Conservation (phyloP, 1,140 invertebrate genomes). For the Rhyacophila brunnea region DNA sequence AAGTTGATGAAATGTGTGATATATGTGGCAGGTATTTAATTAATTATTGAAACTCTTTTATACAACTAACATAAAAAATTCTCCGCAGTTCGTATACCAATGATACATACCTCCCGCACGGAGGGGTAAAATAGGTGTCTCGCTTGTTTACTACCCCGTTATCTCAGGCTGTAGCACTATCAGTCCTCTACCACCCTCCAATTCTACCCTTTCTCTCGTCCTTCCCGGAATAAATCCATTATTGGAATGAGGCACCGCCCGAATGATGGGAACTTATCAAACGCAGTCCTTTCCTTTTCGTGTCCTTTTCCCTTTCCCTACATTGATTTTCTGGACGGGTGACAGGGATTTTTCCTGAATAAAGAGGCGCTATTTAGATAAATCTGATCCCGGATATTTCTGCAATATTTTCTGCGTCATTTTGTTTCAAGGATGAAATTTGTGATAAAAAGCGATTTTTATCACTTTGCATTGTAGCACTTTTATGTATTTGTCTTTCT, state of each 20-base stretch:
- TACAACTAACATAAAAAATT: too few relatives aligned
- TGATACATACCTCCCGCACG: background rate
- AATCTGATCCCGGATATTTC: constrained; percentile 13
- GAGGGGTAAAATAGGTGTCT: background rate
- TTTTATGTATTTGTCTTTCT: too few relatives aligned
- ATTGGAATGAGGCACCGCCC: constrained; percentile 23
- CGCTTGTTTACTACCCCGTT: constrained; percentile 21
- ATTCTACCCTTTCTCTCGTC: background rate
- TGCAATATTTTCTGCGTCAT: background rate
- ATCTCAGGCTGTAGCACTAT: constrained; percentile 10
- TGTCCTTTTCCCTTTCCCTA: constrained; percentile 3
- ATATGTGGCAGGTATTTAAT: too few relatives aligned
- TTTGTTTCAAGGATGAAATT: too few relatives aligned
- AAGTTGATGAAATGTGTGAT: too few relatives aligned
- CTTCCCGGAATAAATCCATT: constrained; percentile 26
- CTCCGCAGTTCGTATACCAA: too few relatives aligned
- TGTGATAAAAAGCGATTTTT: too few relatives aligned
- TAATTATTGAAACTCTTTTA: too few relatives aligned
- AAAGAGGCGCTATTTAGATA: constrained; percentile 18
- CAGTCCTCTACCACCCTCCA: background rate
- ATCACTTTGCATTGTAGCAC: too few relatives aligned
- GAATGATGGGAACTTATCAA: constrained; percentile 21
- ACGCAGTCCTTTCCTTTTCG: constrained; percentile 8
- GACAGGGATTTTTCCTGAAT: constrained; percentile 20
- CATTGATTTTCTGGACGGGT: constrained; percentile 24